These are phyloP conservation scores for Galerucella nymphaeae DNA, from an alignment of 2,888 invertebrate genomes.

Conservation along the genomic window DNA sequence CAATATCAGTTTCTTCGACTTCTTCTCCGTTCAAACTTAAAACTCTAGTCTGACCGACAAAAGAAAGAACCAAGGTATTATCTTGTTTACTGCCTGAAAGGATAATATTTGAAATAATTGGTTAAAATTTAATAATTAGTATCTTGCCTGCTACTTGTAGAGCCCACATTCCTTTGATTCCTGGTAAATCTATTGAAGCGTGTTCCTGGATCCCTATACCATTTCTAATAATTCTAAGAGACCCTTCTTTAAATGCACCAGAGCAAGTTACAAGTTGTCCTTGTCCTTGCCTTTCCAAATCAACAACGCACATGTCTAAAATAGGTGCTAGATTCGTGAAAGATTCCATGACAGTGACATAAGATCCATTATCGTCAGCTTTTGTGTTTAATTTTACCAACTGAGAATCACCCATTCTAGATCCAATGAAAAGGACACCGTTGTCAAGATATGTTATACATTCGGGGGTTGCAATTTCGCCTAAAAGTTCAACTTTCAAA, in stretches of 20 bases:
- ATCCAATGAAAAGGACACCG: slow-evolving; percentile 96
- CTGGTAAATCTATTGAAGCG: slow-evolving; percentile 95
- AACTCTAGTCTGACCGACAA: slow-evolving; percentile 96
- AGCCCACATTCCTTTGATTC: slow-evolving; percentile 99
- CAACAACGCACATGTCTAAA: slow-evolving; percentile 97
- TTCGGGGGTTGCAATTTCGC: slow-evolving; percentile 94
- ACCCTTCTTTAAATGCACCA: slow-evolving; percentile 97
- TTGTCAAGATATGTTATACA: slow-evolving; percentile 98
- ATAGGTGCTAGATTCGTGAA: slow-evolving; percentile 98
- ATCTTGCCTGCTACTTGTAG: slow-evolving; percentile 75
- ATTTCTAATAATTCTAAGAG: slow-evolving; percentile 95
- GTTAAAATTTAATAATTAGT: not conserved
- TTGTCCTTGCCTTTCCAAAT: slow-evolving; percentile 96
- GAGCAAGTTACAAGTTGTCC: slow-evolving; percentile 98
- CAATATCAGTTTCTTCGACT: slow-evolving; percentile 96
- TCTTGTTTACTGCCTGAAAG: slow-evolving; percentile 66
- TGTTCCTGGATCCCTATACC: slow-evolving; percentile 99
- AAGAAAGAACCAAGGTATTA: slow-evolving; percentile 92
- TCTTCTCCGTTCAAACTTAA: slow-evolving; percentile 93
- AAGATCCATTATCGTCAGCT: slow-evolving; percentile 86
- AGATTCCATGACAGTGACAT: slow-evolving; percentile 94
- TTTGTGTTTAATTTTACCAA: slow-evolving; percentile 88
- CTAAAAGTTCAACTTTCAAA: slow-evolving; percentile 91
- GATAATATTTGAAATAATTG: slow-evolving; percentile 13
- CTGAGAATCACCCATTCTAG: slow-evolving; percentile 96